phyloP scores from a whole-genome alignment of 2,113 vertebrate species.

The Brachyhypopomus occidentalis region DNA sequence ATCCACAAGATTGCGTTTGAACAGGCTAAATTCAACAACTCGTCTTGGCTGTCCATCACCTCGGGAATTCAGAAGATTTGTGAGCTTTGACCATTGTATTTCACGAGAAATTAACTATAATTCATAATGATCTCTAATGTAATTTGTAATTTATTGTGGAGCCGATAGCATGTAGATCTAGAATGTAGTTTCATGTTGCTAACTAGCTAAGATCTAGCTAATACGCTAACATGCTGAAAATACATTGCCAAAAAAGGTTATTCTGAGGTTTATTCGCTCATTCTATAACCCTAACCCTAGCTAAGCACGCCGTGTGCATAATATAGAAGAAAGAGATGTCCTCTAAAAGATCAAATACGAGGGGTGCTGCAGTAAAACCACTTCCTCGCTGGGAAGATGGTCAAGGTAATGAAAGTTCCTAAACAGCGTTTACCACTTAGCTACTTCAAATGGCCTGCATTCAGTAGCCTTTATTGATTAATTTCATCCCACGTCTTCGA shows the following conservation, averaged over 20 bases:
- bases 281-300: no score
- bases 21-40: neutral
- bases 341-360: neutral
- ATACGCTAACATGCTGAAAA: neutral
- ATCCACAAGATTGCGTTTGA: no score
- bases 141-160: neutral
- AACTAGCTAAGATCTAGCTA: neutral
- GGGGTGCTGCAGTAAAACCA: no score
- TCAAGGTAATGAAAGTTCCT: conserved; percentile 19
- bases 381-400: conserved; percentile 44
- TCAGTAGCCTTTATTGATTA: no score
- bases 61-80: neutral
- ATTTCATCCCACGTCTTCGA: neutral
- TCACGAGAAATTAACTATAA: neutral
- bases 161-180: neutral
- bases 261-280: neutral
- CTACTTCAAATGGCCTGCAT: no score
- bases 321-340: neutral
- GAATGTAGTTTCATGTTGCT: no score
- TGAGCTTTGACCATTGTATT: neutral
- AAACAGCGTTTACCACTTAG: neutral
- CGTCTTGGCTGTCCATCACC: neutral
- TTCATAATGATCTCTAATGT: neutral
- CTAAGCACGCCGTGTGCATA: neutral
- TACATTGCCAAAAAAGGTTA: neutral